Conservation (phyloP, 2,113 vertebrate genomes). For the Propithecus coquereli region DNA sequence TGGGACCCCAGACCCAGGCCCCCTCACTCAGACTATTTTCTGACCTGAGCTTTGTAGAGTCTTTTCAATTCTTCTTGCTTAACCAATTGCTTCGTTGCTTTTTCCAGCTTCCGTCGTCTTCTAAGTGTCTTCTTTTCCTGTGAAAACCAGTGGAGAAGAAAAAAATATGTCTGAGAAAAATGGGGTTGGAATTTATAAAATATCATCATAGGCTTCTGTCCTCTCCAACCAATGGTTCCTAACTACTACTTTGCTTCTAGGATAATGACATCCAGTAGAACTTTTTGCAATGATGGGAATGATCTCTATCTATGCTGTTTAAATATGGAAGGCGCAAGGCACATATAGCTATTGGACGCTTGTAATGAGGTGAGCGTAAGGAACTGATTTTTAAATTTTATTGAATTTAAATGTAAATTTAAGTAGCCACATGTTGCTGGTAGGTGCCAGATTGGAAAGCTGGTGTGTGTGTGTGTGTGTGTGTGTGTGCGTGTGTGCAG, state of each 20-base stretch:
- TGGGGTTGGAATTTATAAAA: neutral
- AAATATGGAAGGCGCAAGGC: neutral
- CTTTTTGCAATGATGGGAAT: neutral
- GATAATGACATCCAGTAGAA: neutral
- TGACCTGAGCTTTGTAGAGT: constrained; percentile 96
- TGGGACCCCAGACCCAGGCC: neutral
- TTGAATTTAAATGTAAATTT: neutral
- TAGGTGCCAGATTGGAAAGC: neutral
- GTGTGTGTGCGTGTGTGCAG: neutral
- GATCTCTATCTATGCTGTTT: neutral
- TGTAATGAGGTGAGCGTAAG: neutral
- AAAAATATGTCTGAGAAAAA: neutral
- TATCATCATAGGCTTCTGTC: neutral
- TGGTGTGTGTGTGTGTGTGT: neutral
- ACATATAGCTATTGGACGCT: neutral
- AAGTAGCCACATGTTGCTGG: neutral
- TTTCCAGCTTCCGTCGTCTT: constrained; percentile 85
- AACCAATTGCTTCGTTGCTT: constrained; percentile 83
- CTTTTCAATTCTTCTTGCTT: constrained; percentile 93
- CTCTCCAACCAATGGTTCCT: neutral
- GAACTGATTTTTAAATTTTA: neutral
- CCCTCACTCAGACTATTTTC: neutral
- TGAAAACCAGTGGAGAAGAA: constrained; percentile 34
- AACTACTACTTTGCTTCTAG: neutral
- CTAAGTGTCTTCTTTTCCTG: constrained; percentile 79